phyloP scores from a whole-genome alignment of 2,113 vertebrate genomes.

The Pluvianellus socialis region DNA sequence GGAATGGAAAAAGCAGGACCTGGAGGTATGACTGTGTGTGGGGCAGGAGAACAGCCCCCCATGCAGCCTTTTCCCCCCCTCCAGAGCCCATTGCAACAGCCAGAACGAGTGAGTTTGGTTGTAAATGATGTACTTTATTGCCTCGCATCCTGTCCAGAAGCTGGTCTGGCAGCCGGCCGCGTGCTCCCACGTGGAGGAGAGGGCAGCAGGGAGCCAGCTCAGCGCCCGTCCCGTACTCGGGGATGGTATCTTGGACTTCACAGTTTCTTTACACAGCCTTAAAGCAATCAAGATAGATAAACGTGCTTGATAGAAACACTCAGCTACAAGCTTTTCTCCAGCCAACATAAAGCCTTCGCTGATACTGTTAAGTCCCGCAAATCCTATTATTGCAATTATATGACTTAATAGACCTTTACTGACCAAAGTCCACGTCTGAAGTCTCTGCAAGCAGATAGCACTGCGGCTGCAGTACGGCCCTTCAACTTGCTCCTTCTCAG shows the following conservation, averaged over 20 bases:
- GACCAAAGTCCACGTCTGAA: slow-evolving; percentile 22
- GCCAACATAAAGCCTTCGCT: neutral
- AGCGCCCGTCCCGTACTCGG: accelerated
- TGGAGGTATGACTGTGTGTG: accelerated
- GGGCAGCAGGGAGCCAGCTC: neutral
- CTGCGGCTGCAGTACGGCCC: accelerated
- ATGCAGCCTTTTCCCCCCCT: neutral
- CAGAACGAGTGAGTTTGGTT: neutral
- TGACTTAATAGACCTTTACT: slow-evolving; percentile 22
- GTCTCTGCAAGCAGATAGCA: neutral
- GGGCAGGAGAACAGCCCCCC: neutral
- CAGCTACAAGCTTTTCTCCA: neutral
- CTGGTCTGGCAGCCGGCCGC: accelerated
- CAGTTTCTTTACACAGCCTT: slow-evolving; percentile 45
- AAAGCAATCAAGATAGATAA: slow-evolving; percentile 10
- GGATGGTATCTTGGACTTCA: neutral
- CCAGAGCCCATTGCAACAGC: neutral
- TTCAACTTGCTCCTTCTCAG: neutral
- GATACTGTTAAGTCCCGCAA: slow-evolving; percentile 20
- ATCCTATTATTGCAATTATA: slow-evolving; percentile 10
- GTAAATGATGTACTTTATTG: slow-evolving; percentile 44
- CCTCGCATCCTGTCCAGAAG: neutral
- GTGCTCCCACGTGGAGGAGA: neutral
- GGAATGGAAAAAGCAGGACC: neutral
- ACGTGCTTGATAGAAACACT: neutral